Conservation (phyloP, 1,140 invertebrate genomes). For the Rhyzopertha dominica region DNA sequence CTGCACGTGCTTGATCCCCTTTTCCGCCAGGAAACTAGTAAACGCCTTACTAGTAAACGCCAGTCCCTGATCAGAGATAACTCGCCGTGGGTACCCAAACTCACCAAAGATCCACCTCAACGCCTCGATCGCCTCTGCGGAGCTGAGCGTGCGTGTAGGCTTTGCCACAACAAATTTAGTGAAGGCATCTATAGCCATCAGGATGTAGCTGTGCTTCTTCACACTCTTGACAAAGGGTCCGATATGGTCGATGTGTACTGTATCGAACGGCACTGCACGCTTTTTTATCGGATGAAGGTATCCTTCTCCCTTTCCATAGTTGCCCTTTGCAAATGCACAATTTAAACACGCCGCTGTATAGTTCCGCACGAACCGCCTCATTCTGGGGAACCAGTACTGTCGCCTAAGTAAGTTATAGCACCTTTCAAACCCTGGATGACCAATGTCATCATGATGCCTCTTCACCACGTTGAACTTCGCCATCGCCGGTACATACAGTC, state of each 20-base stretch:
- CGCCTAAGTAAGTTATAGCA: constrained; percentile 12
- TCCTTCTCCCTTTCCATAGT: constrained; percentile 21
- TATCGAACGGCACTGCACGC: constrained; percentile 22
- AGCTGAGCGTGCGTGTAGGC: background rate
- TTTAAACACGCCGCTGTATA: constrained; percentile 34
- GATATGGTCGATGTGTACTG: constrained; percentile 31
- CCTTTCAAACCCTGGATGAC: constrained; percentile 25
- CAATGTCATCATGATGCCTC: constrained; percentile 29
- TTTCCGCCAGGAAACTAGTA: constrained; percentile 16
- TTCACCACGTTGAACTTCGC: constrained; percentile 12
- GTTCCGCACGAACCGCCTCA: constrained; percentile 24
- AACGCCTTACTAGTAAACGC: constrained; percentile 26
- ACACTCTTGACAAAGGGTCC: constrained; percentile 27
- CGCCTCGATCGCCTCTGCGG: background rate
- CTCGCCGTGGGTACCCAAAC: constrained; percentile 15
- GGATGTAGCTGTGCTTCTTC: constrained; percentile 29
- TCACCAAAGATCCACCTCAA: background rate
- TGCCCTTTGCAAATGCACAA: constrained; percentile 31
- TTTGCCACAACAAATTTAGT: constrained; percentile 33
- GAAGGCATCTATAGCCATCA: constrained; percentile 42
- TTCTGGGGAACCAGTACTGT: constrained; percentile 25
- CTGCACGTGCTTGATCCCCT: constrained; percentile 19
- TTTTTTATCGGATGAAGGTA: constrained; percentile 17
- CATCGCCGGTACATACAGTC: constrained; percentile 2
- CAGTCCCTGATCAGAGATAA: no score